These are phyloP conservation scores for Phycodurus eques DNA, from an alignment of 2,113 vertebrate species.

Conservation along the genomic window DNA sequence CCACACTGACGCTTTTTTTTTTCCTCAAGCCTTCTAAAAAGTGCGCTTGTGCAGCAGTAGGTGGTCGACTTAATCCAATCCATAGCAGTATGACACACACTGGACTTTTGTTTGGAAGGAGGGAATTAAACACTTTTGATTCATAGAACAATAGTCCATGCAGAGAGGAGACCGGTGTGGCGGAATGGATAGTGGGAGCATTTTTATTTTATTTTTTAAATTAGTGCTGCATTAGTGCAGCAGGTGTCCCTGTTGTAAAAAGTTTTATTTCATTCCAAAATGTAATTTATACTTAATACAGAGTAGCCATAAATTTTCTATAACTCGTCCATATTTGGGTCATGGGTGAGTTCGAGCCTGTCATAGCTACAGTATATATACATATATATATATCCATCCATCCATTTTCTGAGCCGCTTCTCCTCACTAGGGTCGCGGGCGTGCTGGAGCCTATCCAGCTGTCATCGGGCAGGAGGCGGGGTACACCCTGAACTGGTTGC, in stretches of 20 bases:
- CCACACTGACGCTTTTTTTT: background rate
- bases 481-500: too few relatives aligned
- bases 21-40: background rate
- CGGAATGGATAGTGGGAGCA: background rate
- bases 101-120: conserved; percentile 5
- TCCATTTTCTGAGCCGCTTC: too few relatives aligned
- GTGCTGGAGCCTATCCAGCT: too few relatives aligned
- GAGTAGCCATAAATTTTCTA: background rate
- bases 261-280: background rate
- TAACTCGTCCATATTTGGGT: background rate
- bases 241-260: background rate
- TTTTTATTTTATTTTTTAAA: background rate
- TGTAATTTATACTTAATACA: too few relatives aligned
- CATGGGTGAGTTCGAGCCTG: too few relatives aligned
- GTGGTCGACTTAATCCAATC: background rate
- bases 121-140: background rate
- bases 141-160: background rate
- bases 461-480: too few relatives aligned
- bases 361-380: too few relatives aligned
- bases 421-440: too few relatives aligned
- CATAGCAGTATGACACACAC: background rate
- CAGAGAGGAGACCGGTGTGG: background rate
- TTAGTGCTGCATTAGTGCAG: background rate
- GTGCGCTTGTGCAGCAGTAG: background rate
- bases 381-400: too few relatives aligned